Base-by-base conservation (phyloP, 2,113 vertebrate species). In the Madoqua kirkii region DNA sequence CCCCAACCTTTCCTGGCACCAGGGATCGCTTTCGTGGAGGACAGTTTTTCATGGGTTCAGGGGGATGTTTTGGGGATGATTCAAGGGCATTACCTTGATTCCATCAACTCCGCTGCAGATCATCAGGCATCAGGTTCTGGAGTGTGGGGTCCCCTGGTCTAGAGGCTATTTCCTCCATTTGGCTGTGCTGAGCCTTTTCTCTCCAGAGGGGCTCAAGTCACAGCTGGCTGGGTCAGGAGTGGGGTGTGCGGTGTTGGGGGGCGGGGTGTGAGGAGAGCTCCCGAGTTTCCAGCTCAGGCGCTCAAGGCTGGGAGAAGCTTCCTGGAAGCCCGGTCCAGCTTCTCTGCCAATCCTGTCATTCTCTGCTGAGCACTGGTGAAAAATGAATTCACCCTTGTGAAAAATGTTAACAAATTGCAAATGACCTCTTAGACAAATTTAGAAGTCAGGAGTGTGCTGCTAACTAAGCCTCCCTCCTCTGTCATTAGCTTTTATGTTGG, bases 331-430 rank as follows among this genome's bases (percentile, higher is more conserved):
- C 14, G 0, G 14, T 3, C 93, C 74, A 17, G 59, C 85, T 43
- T 89, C 14, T 33, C 87, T 19, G 31, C n/a, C 21, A 1, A 5
- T 33, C 83, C 92, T 15, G n/a, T n/a, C 1, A 0, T 91, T 93
- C 33, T 0, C 9, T 23, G 5, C 62, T 10, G 1, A 96, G 90
- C 62, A 13, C 90, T 11, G 7, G 31, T 0, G 0, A 1, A 0
- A 98, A 99, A 98, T 99, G 98, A 98, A 98, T 98, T 98, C 96
- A 93, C 95, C 95, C 97, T 83, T 2, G 93, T 64, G 96, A 98
- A 97, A 93, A 98, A 91, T 60, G 3, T 97, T 97, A 98, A 98
- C 98, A 98, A 98, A 98, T 98, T 98, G 98, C 96, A 98, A 98
- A 97, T 96, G 98, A 98, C 98, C 98, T 97, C 96, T 97, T 87